Conservation (phyloP, 2,888 invertebrate genomes). For the Phortica okadai region DNA sequence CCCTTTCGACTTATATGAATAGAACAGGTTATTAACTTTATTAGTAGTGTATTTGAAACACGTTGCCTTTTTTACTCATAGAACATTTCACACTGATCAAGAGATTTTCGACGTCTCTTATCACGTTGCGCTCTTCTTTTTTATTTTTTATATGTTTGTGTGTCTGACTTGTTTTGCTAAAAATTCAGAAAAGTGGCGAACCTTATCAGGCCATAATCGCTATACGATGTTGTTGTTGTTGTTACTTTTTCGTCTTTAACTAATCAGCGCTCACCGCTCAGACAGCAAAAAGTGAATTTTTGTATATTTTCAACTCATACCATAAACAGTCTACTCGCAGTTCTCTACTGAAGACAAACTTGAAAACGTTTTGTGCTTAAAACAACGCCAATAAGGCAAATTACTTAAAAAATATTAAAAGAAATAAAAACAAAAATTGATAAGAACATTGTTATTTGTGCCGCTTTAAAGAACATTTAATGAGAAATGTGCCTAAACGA, state of each 20-base stretch:
- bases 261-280: constrained; percentile 16
- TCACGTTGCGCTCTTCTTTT: neutral
- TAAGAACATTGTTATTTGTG: constrained; percentile 5
- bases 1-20: too few relatives aligned
- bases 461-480: constrained; percentile 41
- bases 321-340: constrained; percentile 11
- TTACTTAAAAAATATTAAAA: neutral
- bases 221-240: neutral
- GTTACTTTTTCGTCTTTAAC: neutral
- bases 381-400: neutral
- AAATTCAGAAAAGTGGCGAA: neutral
- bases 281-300: neutral
- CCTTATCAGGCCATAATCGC: constrained; percentile 3
- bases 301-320: neutral
- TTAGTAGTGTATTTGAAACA: too few relatives aligned
- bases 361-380: neutral
- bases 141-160: neutral
- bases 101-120: neutral
- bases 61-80: too few relatives aligned
- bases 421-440: constrained; percentile 3
- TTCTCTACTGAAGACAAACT: constrained; percentile 8
- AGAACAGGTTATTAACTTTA: too few relatives aligned
- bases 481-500: constrained; percentile 65
- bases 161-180: constrained; percentile 9
- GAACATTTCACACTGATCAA: neutral